Percentiles rank a stretch among this genome's conserved stretches.
phyloP scores from a whole-genome alignment of 2,797 vertebrate species.

The Gymnopithys bicolor region DNA sequence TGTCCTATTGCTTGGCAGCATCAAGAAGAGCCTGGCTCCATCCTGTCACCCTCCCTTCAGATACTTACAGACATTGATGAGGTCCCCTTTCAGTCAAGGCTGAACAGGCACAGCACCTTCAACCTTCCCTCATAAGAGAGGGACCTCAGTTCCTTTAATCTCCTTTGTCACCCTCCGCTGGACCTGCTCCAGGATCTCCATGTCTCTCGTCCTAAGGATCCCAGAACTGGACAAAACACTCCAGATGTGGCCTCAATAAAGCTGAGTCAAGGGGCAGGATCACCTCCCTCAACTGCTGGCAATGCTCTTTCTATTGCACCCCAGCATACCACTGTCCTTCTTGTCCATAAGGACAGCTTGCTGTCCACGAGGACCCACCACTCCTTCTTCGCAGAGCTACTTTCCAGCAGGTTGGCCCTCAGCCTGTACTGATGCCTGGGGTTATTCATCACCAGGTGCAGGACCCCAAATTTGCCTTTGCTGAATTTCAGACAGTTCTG shows the following conservation, averaged over 20 bases:
- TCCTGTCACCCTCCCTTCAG: neutral
- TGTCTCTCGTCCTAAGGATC: neutral
- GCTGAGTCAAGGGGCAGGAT: neutral
- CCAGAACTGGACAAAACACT: neutral
- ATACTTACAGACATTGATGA: neutral
- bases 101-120: neutral
- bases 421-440: neutral
- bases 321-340: neutral
- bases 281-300: neutral
- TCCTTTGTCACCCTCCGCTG: neutral
- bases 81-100: neutral
- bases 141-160: neutral
- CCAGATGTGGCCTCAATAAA: accelerated
- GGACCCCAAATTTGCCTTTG: neutral
- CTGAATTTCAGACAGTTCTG: neutral
- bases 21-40: neutral
- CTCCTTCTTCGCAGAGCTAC: neutral
- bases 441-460: neutral
- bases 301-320: neutral
- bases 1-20: neutral
- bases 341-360: neutral
- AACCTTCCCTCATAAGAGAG: neutral
- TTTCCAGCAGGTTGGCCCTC: neutral
- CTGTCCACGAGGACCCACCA: neutral
- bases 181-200: neutral